Evolutionary conservation across 1,140 invertebrate species (phyloP).

Genomic region (Drosophila melanogaster): DNA sequence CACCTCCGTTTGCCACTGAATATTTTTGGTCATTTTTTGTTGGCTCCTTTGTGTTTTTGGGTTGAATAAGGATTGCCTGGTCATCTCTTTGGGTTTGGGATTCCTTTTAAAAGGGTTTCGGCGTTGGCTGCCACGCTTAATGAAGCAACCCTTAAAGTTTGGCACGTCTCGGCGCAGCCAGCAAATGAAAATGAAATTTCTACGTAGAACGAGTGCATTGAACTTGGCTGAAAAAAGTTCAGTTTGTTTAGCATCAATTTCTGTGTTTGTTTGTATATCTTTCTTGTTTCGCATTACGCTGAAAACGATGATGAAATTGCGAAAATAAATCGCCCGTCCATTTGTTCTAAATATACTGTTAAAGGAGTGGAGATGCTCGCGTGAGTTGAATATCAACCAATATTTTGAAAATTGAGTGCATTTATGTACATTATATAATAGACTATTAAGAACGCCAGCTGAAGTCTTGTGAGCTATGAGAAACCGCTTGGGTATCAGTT

Average conservation of each 20-base stretch:
- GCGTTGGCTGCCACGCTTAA: constrained; percentile 48
- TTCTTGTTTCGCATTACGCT: constrained; percentile 30
- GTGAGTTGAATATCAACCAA: not conserved
- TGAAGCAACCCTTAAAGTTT: constrained; percentile 81
- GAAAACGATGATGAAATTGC: constrained; percentile 17
- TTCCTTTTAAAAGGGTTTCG: constrained; percentile 22
- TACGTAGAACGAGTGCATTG: constrained; percentile 51
- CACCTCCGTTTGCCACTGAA: not conserved
- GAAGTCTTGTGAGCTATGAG: too few species aligned
- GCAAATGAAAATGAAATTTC: constrained; percentile 46
- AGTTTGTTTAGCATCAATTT: constrained; percentile 40
- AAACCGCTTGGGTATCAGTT: too few species aligned
- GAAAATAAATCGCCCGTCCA: constrained; percentile 36
- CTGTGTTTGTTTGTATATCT: constrained; percentile 21
- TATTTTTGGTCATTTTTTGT: constrained; percentile 14
- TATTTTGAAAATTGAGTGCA: too few species aligned
- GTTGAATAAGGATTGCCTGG: constrained; percentile 7
- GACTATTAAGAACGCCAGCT: too few species aligned
- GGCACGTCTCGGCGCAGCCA: constrained; percentile 59
- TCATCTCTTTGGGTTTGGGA: constrained; percentile 41
- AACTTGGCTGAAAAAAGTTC: constrained; percentile 46
- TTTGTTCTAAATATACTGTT: constrained; percentile 39
- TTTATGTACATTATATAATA: too few species aligned
- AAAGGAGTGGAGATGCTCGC: not conserved
- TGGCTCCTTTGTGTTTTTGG: constrained; percentile 16